phyloP scores from a whole-genome alignment of 2,113 vertebrate species.

The Acrocephalus kingi region DNA sequence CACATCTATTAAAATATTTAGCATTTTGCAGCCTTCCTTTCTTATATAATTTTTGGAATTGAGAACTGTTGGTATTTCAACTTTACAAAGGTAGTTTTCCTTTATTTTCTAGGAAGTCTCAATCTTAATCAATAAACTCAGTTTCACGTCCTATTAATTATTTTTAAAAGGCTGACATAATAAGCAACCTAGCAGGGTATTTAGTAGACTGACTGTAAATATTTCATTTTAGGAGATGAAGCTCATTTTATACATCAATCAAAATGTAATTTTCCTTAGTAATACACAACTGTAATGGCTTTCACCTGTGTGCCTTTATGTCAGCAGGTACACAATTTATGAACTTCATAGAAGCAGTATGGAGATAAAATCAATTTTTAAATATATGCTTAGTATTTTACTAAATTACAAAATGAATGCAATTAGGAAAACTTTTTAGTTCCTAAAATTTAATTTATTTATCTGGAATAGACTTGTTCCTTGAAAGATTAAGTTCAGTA shows the following conservation, averaged over 20 bases:
- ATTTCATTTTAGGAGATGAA: slow-evolving; percentile 40
- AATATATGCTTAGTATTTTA: not conserved
- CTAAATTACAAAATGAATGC: slow-evolving; percentile 14
- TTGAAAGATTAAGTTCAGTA: not conserved
- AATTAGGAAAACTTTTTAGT: slow-evolving; percentile 32
- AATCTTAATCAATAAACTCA: slow-evolving; percentile 12
- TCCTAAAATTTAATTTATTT: slow-evolving; percentile 23
- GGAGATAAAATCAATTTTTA: not conserved
- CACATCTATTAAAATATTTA: not conserved
- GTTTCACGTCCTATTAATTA: slow-evolving; percentile 12
- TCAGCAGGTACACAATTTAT: slow-evolving; percentile 23
- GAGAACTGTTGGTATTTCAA: not conserved
- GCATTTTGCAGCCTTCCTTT: not conserved
- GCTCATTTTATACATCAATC: slow-evolving; percentile 34
- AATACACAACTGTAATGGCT: slow-evolving; percentile 3
- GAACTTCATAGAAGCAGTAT: not conserved
- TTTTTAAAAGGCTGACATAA: slow-evolving; percentile 27
- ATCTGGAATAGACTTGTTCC: not conserved
- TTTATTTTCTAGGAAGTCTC: not conserved
- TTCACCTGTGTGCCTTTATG: slow-evolving; percentile 24
- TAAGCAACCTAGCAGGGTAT: not conserved
- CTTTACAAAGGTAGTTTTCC: not conserved
- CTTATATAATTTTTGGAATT: not conserved
- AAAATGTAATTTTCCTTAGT: slow-evolving; percentile 50
- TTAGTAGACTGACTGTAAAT: not conserved